Evolutionary conservation across 2,888 invertebrate species (phyloP), one percentile per base, ranked within the genome.

Genomic region (Choreutis nemorana): DNA sequence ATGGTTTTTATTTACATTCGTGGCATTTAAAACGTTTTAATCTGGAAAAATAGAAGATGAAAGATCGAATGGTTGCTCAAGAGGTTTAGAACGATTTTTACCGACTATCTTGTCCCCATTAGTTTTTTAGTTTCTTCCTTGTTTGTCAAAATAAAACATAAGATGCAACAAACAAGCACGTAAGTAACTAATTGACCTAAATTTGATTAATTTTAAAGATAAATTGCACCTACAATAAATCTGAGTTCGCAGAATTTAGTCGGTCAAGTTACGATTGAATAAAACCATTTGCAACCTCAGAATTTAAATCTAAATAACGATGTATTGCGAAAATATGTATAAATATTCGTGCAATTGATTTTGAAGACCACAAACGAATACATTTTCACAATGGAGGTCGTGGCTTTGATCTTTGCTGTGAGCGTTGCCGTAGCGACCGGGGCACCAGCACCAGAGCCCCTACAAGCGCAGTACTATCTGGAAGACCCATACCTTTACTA

Each of bases 291-390:
- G 24, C 64, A 55, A 54, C 30, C 42, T 56, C 46, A 55, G 54
- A 48, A 45, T 29, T 48, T 44, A 39, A 32, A 24, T 41, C 24
- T 41, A 41, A 37, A 42, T 38, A 46, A 51, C 55, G 44, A 42
- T 36, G 27, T 40, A 32, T 46, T 45, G 37, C 46, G 41, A 42
- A 48, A 43, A 46, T 44, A 35, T 49, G 51, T 66, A 66, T 68
- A 64, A 67, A 71, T 60, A 62, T 57, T 55, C 54, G 50, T 53
- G 47, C n/a, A 14, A 8, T 26, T n/a, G 12, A 15, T 26, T 15
- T 15, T n/a, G 15, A 14, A 8, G 8, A 11, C n/a, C n/a, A 15
- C 9, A 14, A 3, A n/a, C 7, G 8, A 14, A n/a, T 5, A 11
- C 14, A 12, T 10, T 37, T 39, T 41, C 23, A 62, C 42, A 43